Evolutionary conservation across 2,797 vertebrate genomes (phyloP), one percentile per base, ranked within the genome.

Genomic region (Coracias cyanogaster): DNA sequence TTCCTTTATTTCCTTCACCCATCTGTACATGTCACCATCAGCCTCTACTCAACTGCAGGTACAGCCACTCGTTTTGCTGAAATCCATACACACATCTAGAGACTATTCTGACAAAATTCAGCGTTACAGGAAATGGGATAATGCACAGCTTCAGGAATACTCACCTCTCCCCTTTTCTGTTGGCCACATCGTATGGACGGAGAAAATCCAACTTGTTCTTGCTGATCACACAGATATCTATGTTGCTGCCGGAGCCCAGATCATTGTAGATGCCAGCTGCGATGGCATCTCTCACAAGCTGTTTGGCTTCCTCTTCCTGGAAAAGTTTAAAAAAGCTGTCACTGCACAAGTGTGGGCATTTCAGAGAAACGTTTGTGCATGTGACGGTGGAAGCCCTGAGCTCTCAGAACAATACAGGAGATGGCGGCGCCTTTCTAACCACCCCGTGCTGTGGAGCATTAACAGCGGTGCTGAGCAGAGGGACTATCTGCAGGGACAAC

Each of bases 201-300:
- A 99, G 97, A 86, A 99, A 99, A 73, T 99, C 99, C 97, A 99
- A 92, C 80, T 99, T 99, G 96, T 61, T 98, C 97, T 99, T 99
- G 95, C 98, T 99, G 92, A 99, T 99, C 39, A 99, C 99, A 3
- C 99, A 99, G 82, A 99, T 96, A 87, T 99, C 99, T 0, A 99
- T 99, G 97, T 99, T 99, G 93, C 99, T 99, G 93, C 99, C 99
- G 0, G 99, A 99, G 90, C 99, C 99, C 96, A 99, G 98, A 82
- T 99, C 99, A 2, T 99, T 99, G 95, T 98, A 99, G 96, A 99
- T 99, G 29, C 99, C 99, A 0, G 99, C 99, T 6, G 99, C 98
- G 4, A 99, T 99, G 77, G 99, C 99, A 4, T 99, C 99, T 8
- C 99, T 98, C 92, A 99, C 99, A 33, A 99, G 97, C 91, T 94